phyloP scores from a whole-genome alignment of 2,797 vertebrate genomes.

The Crenuchus spilurus region DNA sequence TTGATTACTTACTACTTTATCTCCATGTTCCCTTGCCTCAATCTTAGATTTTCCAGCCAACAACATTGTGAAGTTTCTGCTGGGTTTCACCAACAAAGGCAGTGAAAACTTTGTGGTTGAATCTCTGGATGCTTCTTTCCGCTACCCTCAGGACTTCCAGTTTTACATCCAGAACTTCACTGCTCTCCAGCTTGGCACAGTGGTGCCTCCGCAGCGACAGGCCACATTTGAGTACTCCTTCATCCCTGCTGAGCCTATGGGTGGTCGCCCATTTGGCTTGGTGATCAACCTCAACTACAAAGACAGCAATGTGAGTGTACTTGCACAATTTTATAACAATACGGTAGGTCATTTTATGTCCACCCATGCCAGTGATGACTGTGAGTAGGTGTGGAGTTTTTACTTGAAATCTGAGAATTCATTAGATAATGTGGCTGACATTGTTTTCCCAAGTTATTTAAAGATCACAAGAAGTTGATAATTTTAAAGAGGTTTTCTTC shows the following conservation, averaged over 20 bases:
- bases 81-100: conserved; percentile 97
- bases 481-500: too few species aligned
- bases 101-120: conserved; percentile 91
- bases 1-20: neutral
- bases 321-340: neutral
- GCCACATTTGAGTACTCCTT: conserved; percentile 98
- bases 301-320: conserved; percentile 83
- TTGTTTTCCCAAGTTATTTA: too few species aligned
- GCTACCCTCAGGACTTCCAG: conserved; percentile 97
- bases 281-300: conserved; percentile 99
- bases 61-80: conserved; percentile 95
- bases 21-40: neutral
- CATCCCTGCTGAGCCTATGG: conserved; percentile 98
- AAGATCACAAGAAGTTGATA: too few species aligned
- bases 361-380: too few species aligned
- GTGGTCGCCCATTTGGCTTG: conserved; percentile 93
- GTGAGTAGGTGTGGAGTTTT: too few species aligned
- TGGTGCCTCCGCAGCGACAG: conserved; percentile 88
- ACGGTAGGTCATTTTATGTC: neutral
- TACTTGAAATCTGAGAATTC: too few species aligned
- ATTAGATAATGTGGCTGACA: too few species aligned
- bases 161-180: conserved; percentile 99
- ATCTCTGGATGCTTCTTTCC: conserved; percentile 95
- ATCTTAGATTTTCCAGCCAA: conserved; percentile 93
- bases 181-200: conserved; percentile 87